Evolutionary conservation across 2,797 vertebrate species (phyloP), one percentile per base, ranked within the genome.

Genomic region (Sebastes ruberrimus): DNA sequence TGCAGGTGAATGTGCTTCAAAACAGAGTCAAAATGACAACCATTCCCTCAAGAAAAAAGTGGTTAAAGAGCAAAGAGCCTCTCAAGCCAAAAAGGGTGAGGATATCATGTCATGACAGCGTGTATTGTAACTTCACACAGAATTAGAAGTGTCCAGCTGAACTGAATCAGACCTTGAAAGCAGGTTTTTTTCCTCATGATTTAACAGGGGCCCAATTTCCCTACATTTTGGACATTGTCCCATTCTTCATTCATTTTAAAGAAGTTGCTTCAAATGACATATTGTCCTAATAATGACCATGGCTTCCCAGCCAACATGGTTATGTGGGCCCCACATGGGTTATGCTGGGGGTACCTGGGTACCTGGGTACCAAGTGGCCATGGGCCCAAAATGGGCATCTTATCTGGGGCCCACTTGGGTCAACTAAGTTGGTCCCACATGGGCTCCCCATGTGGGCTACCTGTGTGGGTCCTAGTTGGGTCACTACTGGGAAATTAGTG

Each of bases 31-130:
- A 69, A 86, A 96, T 95, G 94, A 82, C 90, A 52, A 83, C 86
- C 2, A 55, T 74, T 13, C 81, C 76, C 1, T 84, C 61, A 63
- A 86, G 71, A 49, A 46, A 84, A 14, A 76, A 88, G 71, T 86
- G 85, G 42, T 71, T 90, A 28, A 94, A 90, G 76, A 95, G 86
- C 65, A 94, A 95, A 76, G 86, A 80, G 53, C 73, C 85, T 75
- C 76, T 86, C 16, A 85, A 73, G 32, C 38, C 63, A 16, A 71
- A 27, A 68, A 85, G 78, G 92, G 95, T 96, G 80, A 93, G 91
- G 33, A 57, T 30, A 38, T 13, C 14, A 14, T 76, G 46, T 2
- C 22, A 13, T 35, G 32, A 42, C 61, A 1, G 6, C 22, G 11
- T 33, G 23, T n/a, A n/a, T 11, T 33, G 23, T n/a, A 25, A n/a